These are phyloP conservation scores for Kryptolebias ocellatus DNA, from an alignment of 2,797 vertebrate species.

Conservation along the genomic window DNA sequence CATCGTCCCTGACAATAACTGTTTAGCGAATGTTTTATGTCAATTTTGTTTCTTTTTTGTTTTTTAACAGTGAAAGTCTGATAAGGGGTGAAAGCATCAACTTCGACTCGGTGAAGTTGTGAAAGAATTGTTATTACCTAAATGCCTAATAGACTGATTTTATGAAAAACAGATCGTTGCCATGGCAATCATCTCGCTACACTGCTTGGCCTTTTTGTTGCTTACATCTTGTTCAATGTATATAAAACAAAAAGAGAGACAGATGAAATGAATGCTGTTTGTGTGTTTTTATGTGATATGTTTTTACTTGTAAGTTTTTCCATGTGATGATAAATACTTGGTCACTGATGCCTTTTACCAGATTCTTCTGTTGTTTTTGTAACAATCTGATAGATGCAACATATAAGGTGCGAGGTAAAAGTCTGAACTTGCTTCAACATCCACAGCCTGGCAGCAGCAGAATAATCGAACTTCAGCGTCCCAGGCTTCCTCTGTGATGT, in stretches of 20 bases:
- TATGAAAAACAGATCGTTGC: neutral
- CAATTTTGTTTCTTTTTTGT: neutral
- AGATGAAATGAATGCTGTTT: neutral
- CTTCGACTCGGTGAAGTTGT: too few species aligned
- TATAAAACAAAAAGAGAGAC: neutral
- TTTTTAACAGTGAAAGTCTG: neutral
- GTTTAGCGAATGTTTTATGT: conserved; percentile 13
- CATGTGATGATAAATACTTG: conserved; percentile 52
- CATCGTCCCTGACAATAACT: neutral
- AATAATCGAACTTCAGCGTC: conserved; percentile 13
- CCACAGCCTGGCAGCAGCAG: conserved; percentile 13
- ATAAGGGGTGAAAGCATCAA: neutral
- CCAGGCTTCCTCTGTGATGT: conserved; percentile 19
- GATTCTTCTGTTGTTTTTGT: conserved; percentile 26
- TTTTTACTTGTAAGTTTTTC: conserved; percentile 44
- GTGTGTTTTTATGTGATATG: neutral
- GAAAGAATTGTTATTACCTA: too few species aligned
- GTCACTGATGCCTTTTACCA: conserved; percentile 35
- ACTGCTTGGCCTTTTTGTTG: neutral
- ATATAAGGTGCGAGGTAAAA: conserved; percentile 27
- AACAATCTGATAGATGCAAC: conserved; percentile 18
- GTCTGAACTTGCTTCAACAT: conserved; percentile 19
- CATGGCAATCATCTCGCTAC: neutral
- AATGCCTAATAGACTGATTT: neutral
- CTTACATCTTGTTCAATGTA: neutral